Conservation (phyloP, 2,797 vertebrate species). For the Gobio occitaniae region DNA sequence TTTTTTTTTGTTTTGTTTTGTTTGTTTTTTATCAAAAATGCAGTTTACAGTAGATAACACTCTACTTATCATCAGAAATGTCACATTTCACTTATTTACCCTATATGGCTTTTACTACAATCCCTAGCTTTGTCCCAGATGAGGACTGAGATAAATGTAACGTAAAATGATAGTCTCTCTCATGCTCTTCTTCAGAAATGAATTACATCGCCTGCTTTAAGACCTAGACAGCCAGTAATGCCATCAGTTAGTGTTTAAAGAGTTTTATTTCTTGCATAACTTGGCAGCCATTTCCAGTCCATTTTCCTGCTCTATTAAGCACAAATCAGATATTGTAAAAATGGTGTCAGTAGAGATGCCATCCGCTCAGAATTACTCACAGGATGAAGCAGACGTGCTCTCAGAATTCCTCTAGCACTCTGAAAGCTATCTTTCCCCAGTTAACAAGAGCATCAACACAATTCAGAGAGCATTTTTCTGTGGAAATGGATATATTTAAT, state of each 20-base stretch:
- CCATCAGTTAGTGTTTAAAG: conserved; percentile 33
- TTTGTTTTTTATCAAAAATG: neutral
- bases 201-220: conserved; percentile 23
- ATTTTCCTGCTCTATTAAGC: conserved; percentile 47
- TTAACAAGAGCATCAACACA: conserved; percentile 13
- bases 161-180: conserved; percentile 24
- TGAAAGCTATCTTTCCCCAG: neutral
- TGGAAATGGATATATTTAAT: conserved; percentile 1
- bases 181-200: neutral
- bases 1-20: neutral
- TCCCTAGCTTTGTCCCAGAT: conserved; percentile 21
- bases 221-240: conserved; percentile 35
- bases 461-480: neutral
- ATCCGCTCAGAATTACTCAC: conserved; percentile 4
- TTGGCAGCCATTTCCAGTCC: conserved; percentile 46
- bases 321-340: conserved; percentile 33
- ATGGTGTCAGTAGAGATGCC: conserved; percentile 33
- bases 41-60: conserved; percentile 11
- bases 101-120: neutral
- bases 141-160: conserved; percentile 20
- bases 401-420: neutral
- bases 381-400: neutral
- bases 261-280: conserved; percentile 43
- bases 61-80: conserved; percentile 10
- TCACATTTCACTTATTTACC: conserved; percentile 10